Percentiles rank a stretch among this genome's conserved stretches.
Conservation (phyloP, 2,888 invertebrate species). For the Cremastobaeus sp. region DNA sequence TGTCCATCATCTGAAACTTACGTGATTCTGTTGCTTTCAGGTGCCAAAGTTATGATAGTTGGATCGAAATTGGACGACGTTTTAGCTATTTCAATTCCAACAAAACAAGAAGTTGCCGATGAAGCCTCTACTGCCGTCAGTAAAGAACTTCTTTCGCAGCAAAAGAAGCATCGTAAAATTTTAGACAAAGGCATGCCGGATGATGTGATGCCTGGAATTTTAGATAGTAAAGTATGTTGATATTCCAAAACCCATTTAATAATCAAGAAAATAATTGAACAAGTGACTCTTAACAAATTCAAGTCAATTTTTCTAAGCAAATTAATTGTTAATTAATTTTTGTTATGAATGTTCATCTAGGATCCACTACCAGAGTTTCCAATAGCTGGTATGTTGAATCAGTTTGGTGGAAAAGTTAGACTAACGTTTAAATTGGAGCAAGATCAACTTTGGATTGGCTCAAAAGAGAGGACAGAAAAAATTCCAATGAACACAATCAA, state of each 20-base stretch:
- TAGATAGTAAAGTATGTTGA: constrained; percentile 86
- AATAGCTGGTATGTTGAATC: constrained; percentile 93
- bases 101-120: constrained; percentile 83
- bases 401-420: constrained; percentile 92
- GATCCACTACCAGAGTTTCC: constrained; percentile 90
- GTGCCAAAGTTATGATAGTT: constrained; percentile 93
- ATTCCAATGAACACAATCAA: constrained; percentile 94
- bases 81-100: constrained; percentile 87
- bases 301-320: no score
- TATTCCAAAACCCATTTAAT: constrained; percentile 3
- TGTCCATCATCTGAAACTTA: no score
- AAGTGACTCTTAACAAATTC: no score
- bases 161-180: constrained; percentile 90
- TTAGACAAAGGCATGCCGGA: constrained; percentile 94
- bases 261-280: neutral
- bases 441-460: constrained; percentile 94
- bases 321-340: neutral
- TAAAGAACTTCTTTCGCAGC: constrained; percentile 86
- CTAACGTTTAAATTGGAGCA: constrained; percentile 94
- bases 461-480: constrained; percentile 95
- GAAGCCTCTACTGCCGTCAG: constrained; percentile 80
- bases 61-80: constrained; percentile 94
- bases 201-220: constrained; percentile 91
- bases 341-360: constrained; percentile 78
- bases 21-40: no score